These are phyloP conservation scores for Thryonomys swinderianus DNA, from an alignment of 2,113 vertebrate species.

Conservation along the genomic window DNA sequence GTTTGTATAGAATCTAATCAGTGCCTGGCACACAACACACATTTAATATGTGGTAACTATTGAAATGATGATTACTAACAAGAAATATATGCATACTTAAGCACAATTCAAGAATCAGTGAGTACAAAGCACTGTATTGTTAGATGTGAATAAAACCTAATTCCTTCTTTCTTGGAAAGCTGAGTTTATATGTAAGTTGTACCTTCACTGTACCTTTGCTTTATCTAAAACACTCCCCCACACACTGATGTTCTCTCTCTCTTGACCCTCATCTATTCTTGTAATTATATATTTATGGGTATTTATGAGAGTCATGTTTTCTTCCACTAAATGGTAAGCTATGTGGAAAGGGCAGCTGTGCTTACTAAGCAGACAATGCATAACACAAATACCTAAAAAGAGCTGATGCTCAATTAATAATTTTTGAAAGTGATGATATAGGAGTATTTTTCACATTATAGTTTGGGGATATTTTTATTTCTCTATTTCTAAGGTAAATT, in stretches of 20 bases:
- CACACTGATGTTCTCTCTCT: not conserved
- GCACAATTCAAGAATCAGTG: not conserved
- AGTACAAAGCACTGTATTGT: not conserved
- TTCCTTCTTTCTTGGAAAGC: constrained; percentile 52
- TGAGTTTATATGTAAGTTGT: constrained; percentile 1
- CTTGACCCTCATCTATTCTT: not conserved
- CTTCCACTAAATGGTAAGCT: not conserved
- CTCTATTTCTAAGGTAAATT: not conserved
- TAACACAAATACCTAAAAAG: not conserved
- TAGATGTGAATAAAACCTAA: not conserved
- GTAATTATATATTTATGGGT: not conserved
- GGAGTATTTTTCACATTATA: constrained; percentile 18
- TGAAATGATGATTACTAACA: constrained; percentile 38
- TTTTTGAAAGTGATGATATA: constrained; percentile 11
- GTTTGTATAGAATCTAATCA: constrained; percentile 25
- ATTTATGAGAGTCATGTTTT: constrained; percentile 5
- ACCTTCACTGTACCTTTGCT: not conserved
- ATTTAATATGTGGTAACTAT: constrained; percentile 11
- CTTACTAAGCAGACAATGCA: not conserved
- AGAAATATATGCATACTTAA: constrained; percentile 50
- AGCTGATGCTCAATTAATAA: not conserved
- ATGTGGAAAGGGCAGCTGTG: not conserved
- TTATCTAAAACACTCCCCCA: not conserved
- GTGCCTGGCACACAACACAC: not conserved
- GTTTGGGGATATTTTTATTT: constrained; percentile 13